These are phyloP conservation scores for Lordiphosa clarofinis DNA, from an alignment of 1,140 invertebrate genomes.

Conservation along the genomic window DNA sequence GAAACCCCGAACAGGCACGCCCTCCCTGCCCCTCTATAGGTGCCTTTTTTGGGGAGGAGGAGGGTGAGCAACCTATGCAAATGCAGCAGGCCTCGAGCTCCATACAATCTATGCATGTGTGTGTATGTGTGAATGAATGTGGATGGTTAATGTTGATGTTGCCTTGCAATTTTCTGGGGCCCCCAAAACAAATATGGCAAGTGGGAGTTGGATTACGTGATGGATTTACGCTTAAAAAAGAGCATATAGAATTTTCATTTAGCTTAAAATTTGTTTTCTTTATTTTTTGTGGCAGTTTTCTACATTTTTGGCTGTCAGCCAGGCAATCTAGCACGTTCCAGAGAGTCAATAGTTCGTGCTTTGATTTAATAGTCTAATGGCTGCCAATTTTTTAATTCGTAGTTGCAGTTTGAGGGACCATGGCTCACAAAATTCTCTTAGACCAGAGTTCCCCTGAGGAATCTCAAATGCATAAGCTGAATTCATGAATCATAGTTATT, in stretches of 20 bases:
- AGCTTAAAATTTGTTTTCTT: slow-evolving; percentile 48
- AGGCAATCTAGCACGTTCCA: slow-evolving; percentile 40
- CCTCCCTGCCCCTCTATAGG: slow-evolving; percentile 1
- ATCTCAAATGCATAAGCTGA: no score
- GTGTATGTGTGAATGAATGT: neutral
- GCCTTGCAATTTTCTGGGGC: slow-evolving; percentile 50
- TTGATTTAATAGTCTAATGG: slow-evolving; percentile 70
- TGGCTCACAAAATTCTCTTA: no score
- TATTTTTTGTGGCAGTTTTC: slow-evolving; percentile 52
- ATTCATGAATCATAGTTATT: no score
- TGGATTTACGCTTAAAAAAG: slow-evolving; percentile 21
- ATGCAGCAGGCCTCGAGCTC: slow-evolving; percentile 34
- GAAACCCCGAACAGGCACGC: slow-evolving; percentile 11
- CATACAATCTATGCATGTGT: slow-evolving; percentile 11
- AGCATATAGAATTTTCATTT: neutral
- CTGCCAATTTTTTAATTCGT: slow-evolving; percentile 47
- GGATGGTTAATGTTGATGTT: slow-evolving; percentile 12
- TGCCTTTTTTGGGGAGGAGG: neutral
- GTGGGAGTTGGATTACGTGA: slow-evolving; percentile 50
- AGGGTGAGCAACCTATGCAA: slow-evolving; percentile 32
- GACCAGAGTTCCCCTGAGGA: no score
- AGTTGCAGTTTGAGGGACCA: neutral
- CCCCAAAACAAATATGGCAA: slow-evolving; percentile 61
- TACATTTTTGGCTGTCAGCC: slow-evolving; percentile 31
- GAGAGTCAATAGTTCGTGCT: slow-evolving; percentile 72